Evolutionary conservation across 2,888 invertebrate species (phyloP), one percentile per base, ranked within the genome.

Genomic region (Mamestra brassicae): DNA sequence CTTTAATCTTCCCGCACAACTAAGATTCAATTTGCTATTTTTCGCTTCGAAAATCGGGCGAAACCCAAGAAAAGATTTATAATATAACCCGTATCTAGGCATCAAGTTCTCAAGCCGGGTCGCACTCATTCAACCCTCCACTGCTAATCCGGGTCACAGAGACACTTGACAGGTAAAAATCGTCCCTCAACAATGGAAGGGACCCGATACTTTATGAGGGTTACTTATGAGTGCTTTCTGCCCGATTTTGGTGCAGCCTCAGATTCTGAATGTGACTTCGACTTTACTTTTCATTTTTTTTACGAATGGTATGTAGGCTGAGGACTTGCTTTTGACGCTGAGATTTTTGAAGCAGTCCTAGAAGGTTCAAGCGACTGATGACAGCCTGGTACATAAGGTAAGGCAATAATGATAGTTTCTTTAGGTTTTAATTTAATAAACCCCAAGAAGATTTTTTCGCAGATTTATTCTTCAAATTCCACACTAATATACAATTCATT

Each of bases 161-260:
- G 87, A 85, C 87, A 88, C 90, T 90, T 90, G 90, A 90, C 91
- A 91, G 90, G 90, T 90, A 90, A 90, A 90, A 91, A 89, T 88
- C 89, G 90, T 81, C 85, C 63, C 84, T 78, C 81, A 82, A 89
- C 90, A 89, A 91, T 89, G 78, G 88, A 87, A 86, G 87, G 88
- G 87, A 72, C 83, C 85, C 87, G 87, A 87, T 88, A 86, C 87
- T 87, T 89, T 89, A 88, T 80, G 85, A 88, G 90, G 90, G 90
- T 90, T 88, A 86, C 87, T 87, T 89, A 90, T 86, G 87, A 90
- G 85, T 84, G 83, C 87, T 86, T 88, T 88, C 62, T 76, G 81
- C 66, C 66, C 67, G 84, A 78, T 85, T 85, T 84, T 70, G 81
- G 80, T 85, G 87, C 85, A 85, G 74, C 74, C 77, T 11, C 65